A percentile compares a stretch with the other conserved stretches of the same genome.
These are phyloP conservation scores for Sinocyclocheilus rhinocerous DNA, from an alignment of 2,113 vertebrate genomes.

Conservation along the genomic window DNA sequence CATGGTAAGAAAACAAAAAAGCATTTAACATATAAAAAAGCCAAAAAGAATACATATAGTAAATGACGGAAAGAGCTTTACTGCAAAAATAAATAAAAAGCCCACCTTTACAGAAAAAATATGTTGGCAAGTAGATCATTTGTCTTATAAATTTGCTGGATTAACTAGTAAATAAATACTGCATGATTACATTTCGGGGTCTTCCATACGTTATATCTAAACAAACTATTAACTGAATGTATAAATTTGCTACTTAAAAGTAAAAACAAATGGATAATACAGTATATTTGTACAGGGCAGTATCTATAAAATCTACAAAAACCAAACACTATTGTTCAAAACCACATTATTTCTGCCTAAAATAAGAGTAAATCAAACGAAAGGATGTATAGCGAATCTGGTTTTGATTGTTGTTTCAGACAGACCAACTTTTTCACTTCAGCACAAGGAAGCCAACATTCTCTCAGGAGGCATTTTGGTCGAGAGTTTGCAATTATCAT, in stretches of 20 bases:
- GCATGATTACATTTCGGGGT: background rate
- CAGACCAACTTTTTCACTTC: background rate
- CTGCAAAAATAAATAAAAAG: background rate
- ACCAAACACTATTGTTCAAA: background rate
- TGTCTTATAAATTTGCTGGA: background rate
- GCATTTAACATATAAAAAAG: background rate
- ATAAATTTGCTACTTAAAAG: background rate
- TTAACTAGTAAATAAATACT: background rate
- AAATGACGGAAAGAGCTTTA: background rate
- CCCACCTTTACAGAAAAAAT: background rate
- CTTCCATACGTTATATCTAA: background rate
- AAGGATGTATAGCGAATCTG: background rate
- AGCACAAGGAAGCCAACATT: conserved; percentile 21
- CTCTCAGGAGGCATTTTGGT: background rate
- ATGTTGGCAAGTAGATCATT: background rate
- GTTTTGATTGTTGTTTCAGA: background rate
- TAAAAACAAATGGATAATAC: background rate
- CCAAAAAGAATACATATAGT: background rate
- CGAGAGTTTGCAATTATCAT: background rate
- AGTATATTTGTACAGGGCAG: background rate
- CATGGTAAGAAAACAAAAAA: background rate
- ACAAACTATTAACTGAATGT: no score
- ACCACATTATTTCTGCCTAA: background rate
- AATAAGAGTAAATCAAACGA: background rate
- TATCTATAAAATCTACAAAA: background rate